Base-by-base conservation (phyloP, 2,888 invertebrate species). In the Arge pagana region DNA sequence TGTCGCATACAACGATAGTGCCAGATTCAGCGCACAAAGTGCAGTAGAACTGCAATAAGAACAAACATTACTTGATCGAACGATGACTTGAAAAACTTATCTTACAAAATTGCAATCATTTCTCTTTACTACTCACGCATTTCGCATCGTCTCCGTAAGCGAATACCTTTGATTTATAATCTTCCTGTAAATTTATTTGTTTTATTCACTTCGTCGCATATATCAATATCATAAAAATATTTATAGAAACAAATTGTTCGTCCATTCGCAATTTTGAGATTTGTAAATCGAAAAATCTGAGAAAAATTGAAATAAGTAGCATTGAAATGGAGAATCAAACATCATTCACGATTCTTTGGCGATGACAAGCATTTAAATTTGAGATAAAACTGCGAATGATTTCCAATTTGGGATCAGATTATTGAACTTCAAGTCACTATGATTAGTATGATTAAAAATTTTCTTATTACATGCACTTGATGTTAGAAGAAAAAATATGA, bases 141-240 rank as follows among this genome's bases (percentile, higher is more conserved):
- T 74, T 73, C 8, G 66, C 69, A 57, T 76, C 76, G 11, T 70
- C 69, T n/a, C 73, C 75, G 24, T 66, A 70, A 6, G 71, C 65
- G 55, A 70, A 73, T 49, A 73, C 63, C 26, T 67, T 68, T 1
- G 70, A 66, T 51, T 67, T 60, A 28, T 62, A 56, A 10, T 57
- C 59, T 30, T 65, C 65, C 70, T 71, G 48, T 36, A 58, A 56
- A 18, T 48, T 30, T 42, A n/a, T n/a, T n/a, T n/a, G n/a, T n/a
- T n/a, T n/a, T n/a, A n/a, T n/a, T n/a, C n/a, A n/a, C n/a, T n/a
- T n/a, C n/a, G n/a, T n/a, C n/a, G n/a, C n/a, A n/a, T n/a, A n/a
- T n/a, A n/a, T n/a, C n/a, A n/a, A n/a, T n/a, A n/a, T n/a, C 16
- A 1, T 28, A 11, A n/a, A 55, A 52, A 42, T 48, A 37, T 41